These are phyloP conservation scores for Sepioteuthis lessoniana DNA, from an alignment of 2,888 invertebrate genomes.

Conservation along the genomic window DNA sequence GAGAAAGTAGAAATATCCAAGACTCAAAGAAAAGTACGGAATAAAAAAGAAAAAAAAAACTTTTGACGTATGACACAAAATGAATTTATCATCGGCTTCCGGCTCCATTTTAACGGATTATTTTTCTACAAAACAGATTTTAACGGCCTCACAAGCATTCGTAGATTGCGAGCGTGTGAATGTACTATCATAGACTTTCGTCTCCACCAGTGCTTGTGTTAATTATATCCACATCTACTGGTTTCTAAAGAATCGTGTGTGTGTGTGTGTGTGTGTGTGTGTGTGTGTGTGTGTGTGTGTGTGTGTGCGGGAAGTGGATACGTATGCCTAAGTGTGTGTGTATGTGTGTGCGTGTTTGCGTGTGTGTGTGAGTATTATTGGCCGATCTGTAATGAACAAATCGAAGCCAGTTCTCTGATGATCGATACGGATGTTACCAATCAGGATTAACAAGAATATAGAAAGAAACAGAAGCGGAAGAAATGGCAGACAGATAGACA, in stretches of 20 bases:
- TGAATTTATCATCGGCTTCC: not conserved
- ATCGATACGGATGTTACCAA: not conserved
- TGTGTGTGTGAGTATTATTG: not conserved
- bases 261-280: not conserved
- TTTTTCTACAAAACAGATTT: not conserved
- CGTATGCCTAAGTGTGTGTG: not conserved
- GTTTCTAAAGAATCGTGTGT: not conserved
- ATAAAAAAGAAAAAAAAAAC: not conserved
- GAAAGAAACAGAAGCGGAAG: not conserved
- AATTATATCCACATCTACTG: not conserved
- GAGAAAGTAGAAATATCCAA: conserved; percentile 41
- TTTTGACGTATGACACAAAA: not conserved
- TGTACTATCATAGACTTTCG: not conserved
- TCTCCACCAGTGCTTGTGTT: not conserved
- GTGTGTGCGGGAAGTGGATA: too few relatives aligned
- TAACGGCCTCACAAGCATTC: not conserved
- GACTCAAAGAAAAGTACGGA: not conserved
- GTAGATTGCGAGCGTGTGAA: not conserved
- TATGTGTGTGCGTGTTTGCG: not conserved
- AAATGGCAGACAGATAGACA: not conserved
- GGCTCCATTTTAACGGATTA: not conserved
- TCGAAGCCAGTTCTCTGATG: not conserved
- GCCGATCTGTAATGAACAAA: conserved; percentile 21
- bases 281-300: not conserved
- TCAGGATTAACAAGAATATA: not conserved